Base-by-base conservation (phyloP, 2,888 invertebrate species). In the Netelia fuscicornis region DNA sequence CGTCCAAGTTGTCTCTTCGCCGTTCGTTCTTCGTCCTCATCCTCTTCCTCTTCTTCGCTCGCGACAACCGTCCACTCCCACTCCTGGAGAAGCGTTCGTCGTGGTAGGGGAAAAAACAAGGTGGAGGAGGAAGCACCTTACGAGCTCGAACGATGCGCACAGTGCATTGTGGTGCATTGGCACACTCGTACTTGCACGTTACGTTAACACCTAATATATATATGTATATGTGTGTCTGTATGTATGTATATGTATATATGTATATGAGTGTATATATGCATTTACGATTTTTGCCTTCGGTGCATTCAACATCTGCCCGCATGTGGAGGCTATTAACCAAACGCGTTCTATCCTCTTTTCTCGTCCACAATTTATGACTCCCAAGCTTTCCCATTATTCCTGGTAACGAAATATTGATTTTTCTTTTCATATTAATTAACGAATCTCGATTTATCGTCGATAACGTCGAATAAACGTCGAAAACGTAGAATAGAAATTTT, bases 111-210 rank as follows among this genome's bases (percentile, higher is more conserved):
- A 30, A 30, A 30, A 30, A 62, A 67, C 37, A 62, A 54, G 60
- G 62, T 65, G 72, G 81, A 42, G 75, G 75, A 60, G 75, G 81
- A 75, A 68, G 82, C 77, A 77, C 77, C 77, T 82, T 67, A 82
- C 67, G 68, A 54, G 60, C 56, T 37, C 54, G 23, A 9, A 11
- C 74, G 67, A 62, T 74, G 23, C 48, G 17, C 58, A 23, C 23
- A 42, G 48, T 54, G 70, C 78, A 62, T 64, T 54, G n/a, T 42
- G 60, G 70, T 42, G 52, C 70, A 79, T 71, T 71, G 70, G 76
- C 81, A 70, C 81, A 64, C 68, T 80, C 78, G 83, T 70, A 62
- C 78, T 74, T 62, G 52, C 42, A 30, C 68, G 58, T 72, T 77
- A 72, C 83, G 17, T 68, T 74, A 54, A 72, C 78, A 68, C 60